phyloP scores from a whole-genome alignment of 1,140 invertebrate genomes.

The Ceratina calcarata region DNA sequence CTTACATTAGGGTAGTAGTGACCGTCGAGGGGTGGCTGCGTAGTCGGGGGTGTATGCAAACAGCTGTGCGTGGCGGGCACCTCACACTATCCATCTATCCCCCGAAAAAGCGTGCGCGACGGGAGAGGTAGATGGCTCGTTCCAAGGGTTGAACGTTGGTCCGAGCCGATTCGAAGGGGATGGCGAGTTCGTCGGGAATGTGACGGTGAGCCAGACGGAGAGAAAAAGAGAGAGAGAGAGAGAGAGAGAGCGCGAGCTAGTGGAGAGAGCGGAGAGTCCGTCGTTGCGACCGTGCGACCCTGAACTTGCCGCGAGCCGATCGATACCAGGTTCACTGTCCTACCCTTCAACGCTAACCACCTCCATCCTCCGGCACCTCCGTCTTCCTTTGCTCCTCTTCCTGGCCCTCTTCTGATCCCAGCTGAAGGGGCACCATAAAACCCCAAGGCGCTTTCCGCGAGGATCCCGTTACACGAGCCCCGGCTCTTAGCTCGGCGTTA shows the following conservation, averaged over 20 bases:
- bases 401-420: conserved; percentile 57
- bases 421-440: conserved; percentile 67
- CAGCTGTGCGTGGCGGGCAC: conserved; percentile 74
- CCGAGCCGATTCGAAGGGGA: conserved; percentile 31
- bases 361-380: conserved; percentile 51
- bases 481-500: conserved; percentile 66
- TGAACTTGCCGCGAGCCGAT: conserved; percentile 75
- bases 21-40: neutral
- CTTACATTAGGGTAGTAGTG: conserved; percentile 45
- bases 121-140: conserved; percentile 57
- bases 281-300: conserved; percentile 73
- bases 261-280: conserved; percentile 35
- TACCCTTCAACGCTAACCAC: conserved; percentile 59
- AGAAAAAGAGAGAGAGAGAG: conserved; percentile 4
- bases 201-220: conserved; percentile 46
- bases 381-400: conserved; percentile 21
- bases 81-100: conserved; percentile 59
- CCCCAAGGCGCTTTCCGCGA: conserved; percentile 71
- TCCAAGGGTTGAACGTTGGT: conserved; percentile 54
- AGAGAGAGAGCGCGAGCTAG: too few species aligned
- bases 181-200: conserved; percentile 42
- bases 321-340: conserved; percentile 76
- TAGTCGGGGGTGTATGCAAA: conserved; percentile 68
- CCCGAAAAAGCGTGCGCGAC: conserved; percentile 54
- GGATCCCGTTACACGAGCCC: conserved; percentile 71